phyloP scores from a whole-genome alignment of 1,140 invertebrate genomes.

The Pseudomyrmex dendroicus region DNA sequence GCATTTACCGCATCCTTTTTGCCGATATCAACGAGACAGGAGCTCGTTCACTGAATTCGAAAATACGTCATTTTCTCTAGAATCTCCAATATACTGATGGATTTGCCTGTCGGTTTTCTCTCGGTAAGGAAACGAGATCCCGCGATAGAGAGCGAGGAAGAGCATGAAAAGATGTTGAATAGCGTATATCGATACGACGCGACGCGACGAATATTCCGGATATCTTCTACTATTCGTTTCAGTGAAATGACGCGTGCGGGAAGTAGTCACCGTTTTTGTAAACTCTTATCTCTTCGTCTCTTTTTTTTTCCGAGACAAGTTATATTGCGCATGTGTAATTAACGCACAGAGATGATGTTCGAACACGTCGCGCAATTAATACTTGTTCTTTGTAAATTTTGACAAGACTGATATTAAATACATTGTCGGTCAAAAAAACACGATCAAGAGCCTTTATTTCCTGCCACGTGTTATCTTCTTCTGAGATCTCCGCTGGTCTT shows the following conservation, averaged over 20 bases:
- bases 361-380: background rate
- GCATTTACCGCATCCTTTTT: constrained; percentile 34
- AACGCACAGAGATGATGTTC: too few relatives aligned
- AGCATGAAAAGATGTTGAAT: constrained; percentile 23
- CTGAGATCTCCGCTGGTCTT: constrained; percentile 36
- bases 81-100: constrained; percentile 40
- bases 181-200: constrained; percentile 25
- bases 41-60: constrained; percentile 38
- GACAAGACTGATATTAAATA: constrained; percentile 9
- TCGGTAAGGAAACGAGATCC: constrained; percentile 26
- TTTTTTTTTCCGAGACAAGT: too few relatives aligned
- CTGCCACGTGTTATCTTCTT: constrained; percentile 30
- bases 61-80: constrained; percentile 45
- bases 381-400: background rate
- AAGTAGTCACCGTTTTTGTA: too few relatives aligned
- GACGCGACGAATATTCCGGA: background rate
- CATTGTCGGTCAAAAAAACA: constrained; percentile 1
- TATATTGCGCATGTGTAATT: too few relatives aligned
- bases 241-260: background rate
- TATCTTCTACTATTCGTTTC: constrained; percentile 11
- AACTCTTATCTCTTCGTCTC: background rate
- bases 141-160: constrained; percentile 12
- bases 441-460: constrained; percentile 26
- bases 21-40: constrained; percentile 34
- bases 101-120: constrained; percentile 31